Percentiles rank a stretch among this genome's conserved stretches.
phyloP scores from a whole-genome alignment of 92 coral and sea anemone genomes.

The Palythoa grandis region DNA sequence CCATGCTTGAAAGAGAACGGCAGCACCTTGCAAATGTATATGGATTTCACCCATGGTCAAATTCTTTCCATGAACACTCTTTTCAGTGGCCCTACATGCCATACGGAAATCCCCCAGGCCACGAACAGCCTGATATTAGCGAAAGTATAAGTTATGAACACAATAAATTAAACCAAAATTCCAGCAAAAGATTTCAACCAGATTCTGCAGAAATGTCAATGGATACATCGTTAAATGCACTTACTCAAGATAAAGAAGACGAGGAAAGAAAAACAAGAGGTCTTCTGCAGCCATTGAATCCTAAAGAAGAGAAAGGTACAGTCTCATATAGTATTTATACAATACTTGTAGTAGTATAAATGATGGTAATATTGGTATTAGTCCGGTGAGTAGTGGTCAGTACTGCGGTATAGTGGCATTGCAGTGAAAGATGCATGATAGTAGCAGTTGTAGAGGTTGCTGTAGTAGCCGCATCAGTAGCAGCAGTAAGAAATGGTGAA shows the following conservation, averaged over 20 bases:
- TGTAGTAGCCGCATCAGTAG: no score
- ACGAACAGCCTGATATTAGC: constrained; percentile 35
- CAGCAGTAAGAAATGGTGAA: no score
- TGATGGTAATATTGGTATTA: not conserved
- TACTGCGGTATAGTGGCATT: no score
- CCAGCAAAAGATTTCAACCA: constrained; percentile 11
- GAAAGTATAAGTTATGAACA: constrained; percentile 29
- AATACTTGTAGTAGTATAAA: not conserved
- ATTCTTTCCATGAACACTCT: constrained; percentile 65
- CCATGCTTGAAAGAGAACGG: constrained; percentile 98
- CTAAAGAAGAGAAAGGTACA: constrained; percentile 28
- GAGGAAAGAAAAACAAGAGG: constrained; percentile 12
- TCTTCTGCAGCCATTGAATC: not conserved
- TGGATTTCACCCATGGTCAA: constrained; percentile 92
- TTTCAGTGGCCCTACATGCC: constrained; percentile 77
- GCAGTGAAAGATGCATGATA: no score
- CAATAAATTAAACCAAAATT: constrained; percentile 8
- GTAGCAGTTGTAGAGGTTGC: no score
- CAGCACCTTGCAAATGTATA: constrained; percentile 95
- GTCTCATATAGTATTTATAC: not conserved
- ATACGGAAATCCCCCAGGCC: constrained; percentile 16
- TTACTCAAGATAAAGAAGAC: not conserved
- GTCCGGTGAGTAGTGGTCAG: no score
- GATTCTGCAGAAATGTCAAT: constrained; percentile 8
- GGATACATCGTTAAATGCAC: not conserved